Conservation (phyloP, 1,140 invertebrate genomes). For the Mylabris phalerata region DNA sequence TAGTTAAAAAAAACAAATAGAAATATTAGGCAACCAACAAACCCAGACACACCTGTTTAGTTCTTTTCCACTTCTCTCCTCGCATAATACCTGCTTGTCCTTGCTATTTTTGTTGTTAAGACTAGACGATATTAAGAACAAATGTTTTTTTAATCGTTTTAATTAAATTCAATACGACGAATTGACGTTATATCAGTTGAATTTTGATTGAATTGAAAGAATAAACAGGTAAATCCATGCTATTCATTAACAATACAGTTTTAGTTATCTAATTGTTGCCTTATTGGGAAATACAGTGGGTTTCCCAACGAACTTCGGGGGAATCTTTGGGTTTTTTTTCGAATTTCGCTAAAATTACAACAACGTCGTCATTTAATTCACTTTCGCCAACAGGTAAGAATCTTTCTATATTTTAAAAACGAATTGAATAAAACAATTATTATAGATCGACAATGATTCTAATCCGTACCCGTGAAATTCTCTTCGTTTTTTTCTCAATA, state of each 20-base stretch:
- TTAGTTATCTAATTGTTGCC: background rate
- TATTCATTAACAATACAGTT: background rate
- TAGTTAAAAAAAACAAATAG: too few species aligned
- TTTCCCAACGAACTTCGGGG: background rate
- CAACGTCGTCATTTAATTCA: background rate
- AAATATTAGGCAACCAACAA: background rate
- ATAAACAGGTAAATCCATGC: too few species aligned
- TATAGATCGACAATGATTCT: too few species aligned
- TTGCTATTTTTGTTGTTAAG: background rate
- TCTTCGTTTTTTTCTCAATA: too few species aligned
- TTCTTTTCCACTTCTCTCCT: background rate
- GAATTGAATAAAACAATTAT: too few species aligned
- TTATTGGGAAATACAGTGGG: background rate
- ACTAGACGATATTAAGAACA: background rate
- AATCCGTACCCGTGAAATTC: too few species aligned
- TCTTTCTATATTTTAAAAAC: too few species aligned
- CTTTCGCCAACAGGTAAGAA: background rate
- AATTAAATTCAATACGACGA: background rate
- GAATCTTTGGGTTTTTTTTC: background rate
- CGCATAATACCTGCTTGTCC: background rate
- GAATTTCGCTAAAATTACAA: background rate
- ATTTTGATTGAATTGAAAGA: too few species aligned
- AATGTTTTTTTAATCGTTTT: background rate
- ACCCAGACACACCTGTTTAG: background rate
- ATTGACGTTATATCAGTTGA: background rate